Evolutionary conservation across 2,888 invertebrate species (phyloP).

Genomic region (Drosophila leonis): DNA sequence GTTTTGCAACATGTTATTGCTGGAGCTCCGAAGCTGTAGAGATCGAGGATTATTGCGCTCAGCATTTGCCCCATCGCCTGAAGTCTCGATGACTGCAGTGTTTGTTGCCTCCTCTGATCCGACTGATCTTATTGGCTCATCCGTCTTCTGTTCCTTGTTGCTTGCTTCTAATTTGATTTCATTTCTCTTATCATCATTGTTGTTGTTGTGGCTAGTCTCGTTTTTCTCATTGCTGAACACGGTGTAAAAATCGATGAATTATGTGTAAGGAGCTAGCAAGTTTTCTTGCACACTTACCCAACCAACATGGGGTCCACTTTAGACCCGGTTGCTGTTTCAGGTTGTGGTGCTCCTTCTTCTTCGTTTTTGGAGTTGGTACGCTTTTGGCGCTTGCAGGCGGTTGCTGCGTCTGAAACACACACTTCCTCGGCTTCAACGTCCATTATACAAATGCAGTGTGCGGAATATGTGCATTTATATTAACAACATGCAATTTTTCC

Average conservation of each 20-base stretch:
- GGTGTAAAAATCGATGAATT: constrained; percentile 40
- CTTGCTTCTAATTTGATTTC: constrained; percentile 1
- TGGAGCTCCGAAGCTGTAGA: background rate
- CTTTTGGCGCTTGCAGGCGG: constrained; percentile 62
- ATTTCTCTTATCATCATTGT: constrained; percentile 16
- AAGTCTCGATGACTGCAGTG: background rate
- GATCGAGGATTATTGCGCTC: background rate
- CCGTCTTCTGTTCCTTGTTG: constrained; percentile 1
- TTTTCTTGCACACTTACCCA: constrained; percentile 18
- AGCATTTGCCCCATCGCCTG: background rate
- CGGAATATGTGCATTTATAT: background rate
- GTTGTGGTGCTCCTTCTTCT: constrained; percentile 6
- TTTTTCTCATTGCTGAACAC: constrained; percentile 29
- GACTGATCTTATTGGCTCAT: background rate
- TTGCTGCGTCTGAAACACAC: constrained; percentile 19
- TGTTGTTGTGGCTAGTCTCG: constrained; percentile 38
- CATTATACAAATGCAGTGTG: constrained; percentile 36
- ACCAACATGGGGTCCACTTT: constrained; percentile 6
- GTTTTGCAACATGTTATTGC: background rate
- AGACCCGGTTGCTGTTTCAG: constrained; percentile 1
- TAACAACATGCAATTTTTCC: constrained; percentile 20
- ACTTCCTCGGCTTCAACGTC: constrained; percentile 45
- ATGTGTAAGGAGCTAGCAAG: background rate
- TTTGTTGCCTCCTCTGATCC: background rate
- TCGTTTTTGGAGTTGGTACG: constrained; percentile 34